These are phyloP conservation scores for Monodelphis domestica DNA, from an alignment of 2,797 vertebrate genomes.

Conservation along the genomic window DNA sequence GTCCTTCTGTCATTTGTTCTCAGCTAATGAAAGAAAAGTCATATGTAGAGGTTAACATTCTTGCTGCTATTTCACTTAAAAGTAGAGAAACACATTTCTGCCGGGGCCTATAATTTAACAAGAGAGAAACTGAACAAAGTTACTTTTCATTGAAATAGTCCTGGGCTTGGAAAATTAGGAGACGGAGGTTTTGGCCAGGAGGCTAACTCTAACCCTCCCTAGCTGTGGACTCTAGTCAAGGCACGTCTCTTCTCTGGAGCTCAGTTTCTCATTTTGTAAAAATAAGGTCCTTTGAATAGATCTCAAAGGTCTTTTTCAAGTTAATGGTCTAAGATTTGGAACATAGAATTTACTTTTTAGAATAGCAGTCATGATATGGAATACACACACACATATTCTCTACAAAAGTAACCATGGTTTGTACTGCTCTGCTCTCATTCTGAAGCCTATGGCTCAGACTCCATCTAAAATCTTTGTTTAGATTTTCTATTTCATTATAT, in stretches of 20 bases:
- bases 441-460: neutral
- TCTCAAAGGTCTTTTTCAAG: neutral
- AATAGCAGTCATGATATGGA: neutral
- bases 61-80: neutral
- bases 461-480: neutral
- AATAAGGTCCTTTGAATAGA: neutral
- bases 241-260: neutral
- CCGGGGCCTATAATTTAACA: neutral
- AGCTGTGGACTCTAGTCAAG: too few species aligned
- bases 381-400: neutral
- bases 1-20: neutral
- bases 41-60: neutral
- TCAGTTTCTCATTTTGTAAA: neutral
- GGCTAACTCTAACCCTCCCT: neutral
- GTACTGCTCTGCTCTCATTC: slow-evolving; percentile 20
- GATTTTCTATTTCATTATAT: slow-evolving; percentile 33
- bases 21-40: neutral
- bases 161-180: neutral
- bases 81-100: neutral
- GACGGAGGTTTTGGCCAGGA: neutral
- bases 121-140: neutral
- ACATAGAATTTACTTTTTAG: neutral
- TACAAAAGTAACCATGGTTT: slow-evolving; percentile 18
- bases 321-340: neutral
- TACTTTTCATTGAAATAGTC: neutral